Base-by-base conservation (phyloP, 2,113 vertebrate genomes). In the Lonchura striata region DNA sequence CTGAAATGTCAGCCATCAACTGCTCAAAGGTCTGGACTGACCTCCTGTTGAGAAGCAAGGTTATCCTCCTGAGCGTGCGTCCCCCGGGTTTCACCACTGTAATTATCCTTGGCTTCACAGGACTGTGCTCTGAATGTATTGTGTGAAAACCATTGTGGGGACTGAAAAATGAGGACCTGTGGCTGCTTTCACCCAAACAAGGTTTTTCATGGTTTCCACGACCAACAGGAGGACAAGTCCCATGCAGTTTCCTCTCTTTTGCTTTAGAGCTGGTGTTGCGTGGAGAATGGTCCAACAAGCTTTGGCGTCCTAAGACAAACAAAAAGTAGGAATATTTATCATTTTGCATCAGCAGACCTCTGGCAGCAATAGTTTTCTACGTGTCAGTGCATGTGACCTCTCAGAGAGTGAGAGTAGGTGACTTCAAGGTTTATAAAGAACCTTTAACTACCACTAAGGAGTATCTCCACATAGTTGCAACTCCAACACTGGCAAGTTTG, bases 21-120 rank as follows among this genome's bases (percentile, higher is more conserved):
- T 99, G 99, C 81, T 99, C 99, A 53, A 99, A 99, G 6, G 98
- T 99, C 97, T 99, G 98, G 57, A 99, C 98, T 0, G 98, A 99
- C 33, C 98, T 98, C n/a, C 98, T 98, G 94, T 99, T 99, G 72
- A 99, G 98, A 59, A 99, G 98, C 89, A 99, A 94, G 2, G 98
- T 98, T 95, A 99, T 98, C 97, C 99, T 99, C 37, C 98, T 96
- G 24, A 98, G 96, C 0, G 97, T 97, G 61, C 97, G 98, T 10
- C 97, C 97, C 1, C 98, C 97, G 1, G 98, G 98, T 37, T 98
- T 98, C 50, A 99, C 98, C 72, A 99, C 98, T 2, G 99, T 99
- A 87, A 99, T 98, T 53, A 99, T 98, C 93, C 97, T 98, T 25
- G 99, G 99, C 72, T 99, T 98, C 94, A 98, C 98, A 0, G 98